phyloP scores from a whole-genome alignment of 2,888 invertebrate genomes.

The Andrena flavipes region DNA sequence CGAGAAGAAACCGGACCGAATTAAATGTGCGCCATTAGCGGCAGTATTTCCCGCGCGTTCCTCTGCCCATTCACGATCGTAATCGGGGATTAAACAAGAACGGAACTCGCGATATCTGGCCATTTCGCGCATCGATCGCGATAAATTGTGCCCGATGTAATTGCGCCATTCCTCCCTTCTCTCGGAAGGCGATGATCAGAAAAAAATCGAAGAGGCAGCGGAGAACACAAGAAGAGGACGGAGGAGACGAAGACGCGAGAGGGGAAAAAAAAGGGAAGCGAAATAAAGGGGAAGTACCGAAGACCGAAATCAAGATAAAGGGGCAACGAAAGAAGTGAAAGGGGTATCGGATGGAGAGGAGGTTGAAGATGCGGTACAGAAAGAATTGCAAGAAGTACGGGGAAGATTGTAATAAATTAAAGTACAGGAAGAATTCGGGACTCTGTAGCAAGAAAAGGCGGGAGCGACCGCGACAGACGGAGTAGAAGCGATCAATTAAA shows the following conservation, averaged over 20 bases:
- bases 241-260: slow-evolving; percentile 3
- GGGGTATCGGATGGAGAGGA: neutral
- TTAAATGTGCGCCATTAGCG: slow-evolving; percentile 49
- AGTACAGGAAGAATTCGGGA: slow-evolving; percentile 31
- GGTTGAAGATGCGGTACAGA: slow-evolving; percentile 14
- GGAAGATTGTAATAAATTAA: slow-evolving; percentile 76
- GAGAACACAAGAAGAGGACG: neutral
- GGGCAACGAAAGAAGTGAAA: slow-evolving; percentile 13
- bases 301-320: slow-evolving; percentile 5
- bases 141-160: slow-evolving; percentile 64
- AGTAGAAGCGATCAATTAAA: slow-evolving; percentile 33
- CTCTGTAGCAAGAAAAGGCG: neutral
- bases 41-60: slow-evolving; percentile 51
- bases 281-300: slow-evolving; percentile 21
- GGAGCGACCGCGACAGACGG: slow-evolving; percentile 10
- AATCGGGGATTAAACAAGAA: slow-evolving; percentile 59
- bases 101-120: slow-evolving; percentile 54
- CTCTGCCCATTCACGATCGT: slow-evolving; percentile 51
- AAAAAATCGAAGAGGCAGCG: neutral
- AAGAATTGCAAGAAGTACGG: slow-evolving; percentile 15
- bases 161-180: slow-evolving; percentile 35
- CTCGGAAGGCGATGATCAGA: slow-evolving; percentile 20
- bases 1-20: slow-evolving; percentile 30
- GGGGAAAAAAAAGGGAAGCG: slow-evolving; percentile 27
- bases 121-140: slow-evolving; percentile 60